phyloP scores from a whole-genome alignment of 2,797 vertebrate genomes.

The Sylvilagus floridanus region DNA sequence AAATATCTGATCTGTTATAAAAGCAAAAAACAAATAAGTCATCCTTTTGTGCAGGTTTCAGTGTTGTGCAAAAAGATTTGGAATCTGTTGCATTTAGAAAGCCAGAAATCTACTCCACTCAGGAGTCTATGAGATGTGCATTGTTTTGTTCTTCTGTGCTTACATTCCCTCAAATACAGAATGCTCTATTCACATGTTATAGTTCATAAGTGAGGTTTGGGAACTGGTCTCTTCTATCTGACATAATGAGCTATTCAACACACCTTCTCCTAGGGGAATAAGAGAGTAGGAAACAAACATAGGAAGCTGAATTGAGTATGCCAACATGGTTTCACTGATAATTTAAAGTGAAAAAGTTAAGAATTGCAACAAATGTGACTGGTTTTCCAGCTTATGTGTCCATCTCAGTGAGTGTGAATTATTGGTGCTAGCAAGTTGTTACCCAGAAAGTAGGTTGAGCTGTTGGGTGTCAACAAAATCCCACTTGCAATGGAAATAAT shows the following conservation, averaged over 20 bases:
- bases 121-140: background rate
- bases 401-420: background rate
- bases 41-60: background rate
- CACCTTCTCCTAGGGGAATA: background rate
- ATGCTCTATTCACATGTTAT: background rate
- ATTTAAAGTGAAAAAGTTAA: background rate
- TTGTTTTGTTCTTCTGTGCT: slow-evolving; percentile 41
- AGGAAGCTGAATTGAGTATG: background rate
- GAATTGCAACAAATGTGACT: background rate
- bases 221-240: background rate
- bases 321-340: background rate
- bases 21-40: background rate
- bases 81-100: background rate
- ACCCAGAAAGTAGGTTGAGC: background rate
- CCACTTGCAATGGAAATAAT: background rate
- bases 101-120: background rate
- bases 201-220: background rate
- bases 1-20: background rate
- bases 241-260: background rate
- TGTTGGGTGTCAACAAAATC: background rate
- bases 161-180: background rate
- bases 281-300: background rate
- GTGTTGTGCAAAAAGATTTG: background rate
- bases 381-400: slow-evolving; percentile 4
- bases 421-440: background rate